Conservation (phyloP, 2,113 vertebrate genomes). For the Rhabdornis inornatus region DNA sequence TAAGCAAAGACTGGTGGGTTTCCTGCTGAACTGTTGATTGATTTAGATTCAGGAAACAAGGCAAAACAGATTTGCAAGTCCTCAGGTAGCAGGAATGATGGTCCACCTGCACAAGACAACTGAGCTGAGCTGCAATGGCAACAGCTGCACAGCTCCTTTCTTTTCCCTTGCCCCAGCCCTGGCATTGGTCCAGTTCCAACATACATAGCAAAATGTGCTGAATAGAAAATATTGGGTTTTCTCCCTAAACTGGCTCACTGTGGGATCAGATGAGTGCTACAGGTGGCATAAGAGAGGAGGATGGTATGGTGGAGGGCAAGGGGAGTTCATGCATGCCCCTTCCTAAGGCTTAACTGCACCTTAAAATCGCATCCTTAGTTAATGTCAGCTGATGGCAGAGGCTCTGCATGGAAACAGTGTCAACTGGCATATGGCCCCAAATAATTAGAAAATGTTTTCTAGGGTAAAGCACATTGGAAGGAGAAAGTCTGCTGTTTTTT, state of each 20-base stretch:
- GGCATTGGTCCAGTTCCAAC: background rate
- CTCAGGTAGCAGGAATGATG: background rate
- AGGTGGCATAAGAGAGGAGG: background rate
- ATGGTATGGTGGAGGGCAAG: background rate
- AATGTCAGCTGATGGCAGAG: background rate
- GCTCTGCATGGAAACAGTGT: fast-evolving
- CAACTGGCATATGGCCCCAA: background rate
- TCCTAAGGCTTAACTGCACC: background rate
- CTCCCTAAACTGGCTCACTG: background rate
- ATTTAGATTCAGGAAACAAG: background rate
- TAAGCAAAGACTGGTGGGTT: background rate
- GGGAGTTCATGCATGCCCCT: background rate
- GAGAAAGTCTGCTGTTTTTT: background rate
- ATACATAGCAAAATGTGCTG: background rate
- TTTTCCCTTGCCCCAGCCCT: background rate
- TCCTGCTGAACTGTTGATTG: background rate
- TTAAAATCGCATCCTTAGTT: background rate
- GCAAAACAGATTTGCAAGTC: background rate
- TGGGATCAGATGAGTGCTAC: background rate
- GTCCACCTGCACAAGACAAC: background rate
- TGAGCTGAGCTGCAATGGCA: background rate
- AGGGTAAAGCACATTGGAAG: background rate
- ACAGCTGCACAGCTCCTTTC: background rate
- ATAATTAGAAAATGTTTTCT: background rate
- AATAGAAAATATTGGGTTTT: background rate